These are phyloP conservation scores for Ailuropoda melanoleuca DNA, from an alignment of 2,113 vertebrate species.

Conservation along the genomic window DNA sequence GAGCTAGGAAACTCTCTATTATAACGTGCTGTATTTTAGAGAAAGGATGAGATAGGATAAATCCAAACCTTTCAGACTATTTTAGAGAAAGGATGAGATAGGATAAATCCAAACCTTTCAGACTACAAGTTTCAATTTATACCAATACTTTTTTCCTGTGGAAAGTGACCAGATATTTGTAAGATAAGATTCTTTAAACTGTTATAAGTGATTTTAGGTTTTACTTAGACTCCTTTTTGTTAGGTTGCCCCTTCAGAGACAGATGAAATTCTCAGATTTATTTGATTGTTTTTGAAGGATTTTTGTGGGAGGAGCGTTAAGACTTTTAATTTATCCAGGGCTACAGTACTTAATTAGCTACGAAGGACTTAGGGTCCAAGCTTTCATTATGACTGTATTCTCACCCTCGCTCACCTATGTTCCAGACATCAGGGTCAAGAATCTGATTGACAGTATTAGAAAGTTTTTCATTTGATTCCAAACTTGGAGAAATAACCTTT, in stretches of 20 bases:
- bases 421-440: conserved; percentile 42
- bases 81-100: neutral
- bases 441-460: conserved; percentile 3
- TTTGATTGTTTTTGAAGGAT: conserved; percentile 23
- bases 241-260: neutral
- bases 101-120: conserved; percentile 25
- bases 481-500: conserved; percentile 47
- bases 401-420: conserved; percentile 32
- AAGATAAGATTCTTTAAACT: neutral
- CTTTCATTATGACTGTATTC: neutral
- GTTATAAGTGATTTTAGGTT: conserved; percentile 12
- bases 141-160: neutral
- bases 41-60: conserved; percentile 2
- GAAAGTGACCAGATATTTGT: neutral
- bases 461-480: conserved; percentile 35
- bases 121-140: conserved; percentile 22
- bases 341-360: neutral
- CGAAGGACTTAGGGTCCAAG: neutral
- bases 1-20: neutral
- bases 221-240: conserved; percentile 37
- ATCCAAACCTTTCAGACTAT: conserved; percentile 18
- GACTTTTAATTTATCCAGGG: neutral
- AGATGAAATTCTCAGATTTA: conserved; percentile 40
- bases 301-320: neutral
- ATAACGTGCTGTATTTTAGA: neutral